Conservation (phyloP, 2,113 vertebrate species). For the Eptesicus fuscus region DNA sequence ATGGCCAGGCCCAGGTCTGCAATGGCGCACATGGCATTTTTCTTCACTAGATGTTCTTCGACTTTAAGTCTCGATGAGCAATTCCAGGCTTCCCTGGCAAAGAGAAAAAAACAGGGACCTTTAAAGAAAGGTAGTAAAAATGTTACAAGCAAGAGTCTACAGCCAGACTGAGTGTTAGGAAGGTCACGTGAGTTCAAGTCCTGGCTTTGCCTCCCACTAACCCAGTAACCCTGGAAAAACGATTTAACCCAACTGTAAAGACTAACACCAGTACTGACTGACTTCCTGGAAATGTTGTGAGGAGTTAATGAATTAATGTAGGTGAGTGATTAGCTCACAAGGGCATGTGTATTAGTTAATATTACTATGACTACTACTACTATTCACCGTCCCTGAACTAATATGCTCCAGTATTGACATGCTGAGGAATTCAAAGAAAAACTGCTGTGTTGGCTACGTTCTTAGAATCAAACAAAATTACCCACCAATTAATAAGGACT, state of each 20-base stretch:
- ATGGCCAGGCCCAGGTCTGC: slow-evolving; percentile 97
- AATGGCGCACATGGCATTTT: slow-evolving; percentile 95
- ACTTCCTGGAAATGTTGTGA: background rate
- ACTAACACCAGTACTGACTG: background rate
- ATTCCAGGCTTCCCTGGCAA: slow-evolving; percentile 95
- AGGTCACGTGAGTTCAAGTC: background rate
- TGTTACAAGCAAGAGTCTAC: background rate
- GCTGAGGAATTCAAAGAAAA: background rate
- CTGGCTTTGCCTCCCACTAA: background rate
- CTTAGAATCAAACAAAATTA: background rate
- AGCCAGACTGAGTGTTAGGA: background rate
- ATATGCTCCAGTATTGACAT: background rate
- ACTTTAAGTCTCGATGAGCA: slow-evolving; percentile 97
- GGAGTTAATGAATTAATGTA: background rate
- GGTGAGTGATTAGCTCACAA: background rate
- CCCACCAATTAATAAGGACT: background rate
- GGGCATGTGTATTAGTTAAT: background rate
- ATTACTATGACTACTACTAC: background rate
- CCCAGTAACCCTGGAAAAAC: background rate
- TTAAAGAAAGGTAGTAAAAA: background rate
- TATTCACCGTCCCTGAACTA: background rate
- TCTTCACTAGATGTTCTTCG: slow-evolving; percentile 99
- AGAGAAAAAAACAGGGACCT: slow-evolving; percentile 5
- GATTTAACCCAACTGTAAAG: background rate
- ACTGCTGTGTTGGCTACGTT: background rate